These are phyloP conservation scores for Syngnathus scovelli DNA, from an alignment of 2,113 vertebrate genomes.

Conservation along the genomic window DNA sequence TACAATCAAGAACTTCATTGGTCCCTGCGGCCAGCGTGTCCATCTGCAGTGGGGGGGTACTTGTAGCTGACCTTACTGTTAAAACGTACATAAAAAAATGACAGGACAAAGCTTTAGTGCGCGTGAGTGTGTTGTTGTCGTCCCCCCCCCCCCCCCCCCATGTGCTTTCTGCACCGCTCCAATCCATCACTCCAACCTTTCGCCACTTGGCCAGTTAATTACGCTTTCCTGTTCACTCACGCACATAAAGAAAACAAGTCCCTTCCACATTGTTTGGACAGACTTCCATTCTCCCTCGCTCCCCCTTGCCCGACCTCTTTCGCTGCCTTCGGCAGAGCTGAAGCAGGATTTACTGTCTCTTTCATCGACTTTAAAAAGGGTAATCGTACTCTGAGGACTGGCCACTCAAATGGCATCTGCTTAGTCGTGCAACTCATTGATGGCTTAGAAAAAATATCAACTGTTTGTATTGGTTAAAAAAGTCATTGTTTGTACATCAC, in stretches of 20 bases:
- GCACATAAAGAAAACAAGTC: constrained; percentile 68
- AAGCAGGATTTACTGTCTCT: constrained; percentile 33
- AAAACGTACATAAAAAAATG: constrained; percentile 25
- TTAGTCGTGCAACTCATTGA: constrained; percentile 4
- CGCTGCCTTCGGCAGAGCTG: constrained; percentile 16
- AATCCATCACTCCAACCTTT: constrained; percentile 64
- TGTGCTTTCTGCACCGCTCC: constrained; percentile 48
- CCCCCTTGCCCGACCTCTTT: constrained; percentile 17
- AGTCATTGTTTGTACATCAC: too few species aligned
- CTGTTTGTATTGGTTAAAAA: background rate
- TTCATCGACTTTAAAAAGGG: constrained; percentile 35
- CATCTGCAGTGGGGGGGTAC: constrained; percentile 7
- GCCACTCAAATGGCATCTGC: constrained; percentile 24
- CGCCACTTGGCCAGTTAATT: constrained; percentile 66
- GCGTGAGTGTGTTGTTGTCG: constrained; percentile 19
- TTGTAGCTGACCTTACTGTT: constrained; percentile 18
- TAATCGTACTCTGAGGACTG: constrained; percentile 19
- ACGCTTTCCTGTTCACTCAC: constrained; percentile 66
- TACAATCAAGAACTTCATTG: constrained; percentile 26
- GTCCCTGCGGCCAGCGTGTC: constrained; percentile 28
- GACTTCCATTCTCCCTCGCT: constrained; percentile 38
- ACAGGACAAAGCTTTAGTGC: constrained; percentile 18
- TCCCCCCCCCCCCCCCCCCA: constrained; percentile 11
- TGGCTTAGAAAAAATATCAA: background rate
- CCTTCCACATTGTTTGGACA: constrained; percentile 68